Base-by-base conservation (phyloP, 2,888 invertebrate species). In the Pantelozetes paolii region DNA sequence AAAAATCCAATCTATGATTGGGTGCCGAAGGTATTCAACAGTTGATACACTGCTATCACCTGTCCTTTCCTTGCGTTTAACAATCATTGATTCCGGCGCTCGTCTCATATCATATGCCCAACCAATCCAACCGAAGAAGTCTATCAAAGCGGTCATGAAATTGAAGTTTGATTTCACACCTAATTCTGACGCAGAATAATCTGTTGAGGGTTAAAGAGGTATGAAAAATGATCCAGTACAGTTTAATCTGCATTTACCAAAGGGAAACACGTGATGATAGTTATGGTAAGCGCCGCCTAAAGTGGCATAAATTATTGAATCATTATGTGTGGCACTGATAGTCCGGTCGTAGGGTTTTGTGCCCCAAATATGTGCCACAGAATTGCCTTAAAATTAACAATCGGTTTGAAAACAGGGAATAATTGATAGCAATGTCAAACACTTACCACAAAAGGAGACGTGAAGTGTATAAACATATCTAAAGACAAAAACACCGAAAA, bases 371-470 rank as follows among this genome's bases (percentile, higher is more conserved):
- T 67, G 67, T 2, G 67, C 67, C 3, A 67, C 36, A 32, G 67
- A 67, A 67, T 67, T 67, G 23, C 67, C 67, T 67, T 9, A 40
- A 40, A 40, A n/a, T n/a, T n/a, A n/a, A n/a, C n/a, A n/a, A n/a
- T n/a, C n/a, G n/a, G 2, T 36, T 23, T 59, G 6, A n/a, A 48
- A n/a, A n/a, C 2, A 59, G 1, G 15, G n/a, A 13, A 32, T 2
- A n/a, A 64, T 64, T n/a, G 1, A 11, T 6, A 28, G n/a, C 26
- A 40, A 36, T 2, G 15, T 5, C 15, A 32, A 59, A 11, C 11
- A n/a, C n/a, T n/a, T n/a, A 67, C 67, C 67, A 42, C 67, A 40
- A 40, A 67, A 42, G 20, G 67, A 36, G 20, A 67, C 20, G 36
- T 67, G 40, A 36, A 67, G 20, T 20, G 67, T 67, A 42, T 67